Conservation (phyloP, 2,797 vertebrate genomes). For the Benthosema pterotum region DNA sequence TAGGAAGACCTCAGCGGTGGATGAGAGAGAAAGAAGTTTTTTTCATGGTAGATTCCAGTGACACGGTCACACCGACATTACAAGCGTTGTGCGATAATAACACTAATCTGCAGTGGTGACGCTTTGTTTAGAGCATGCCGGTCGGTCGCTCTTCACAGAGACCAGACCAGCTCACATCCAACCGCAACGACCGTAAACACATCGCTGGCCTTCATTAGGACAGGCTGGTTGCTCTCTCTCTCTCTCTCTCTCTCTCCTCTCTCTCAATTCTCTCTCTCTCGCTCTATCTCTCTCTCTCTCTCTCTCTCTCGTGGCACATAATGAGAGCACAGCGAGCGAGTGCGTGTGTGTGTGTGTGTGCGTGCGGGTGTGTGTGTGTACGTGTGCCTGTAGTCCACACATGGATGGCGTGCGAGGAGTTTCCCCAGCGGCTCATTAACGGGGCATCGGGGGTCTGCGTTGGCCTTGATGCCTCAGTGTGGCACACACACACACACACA, state of each 20-base stretch:
- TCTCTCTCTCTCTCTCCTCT: conserved; percentile 15
- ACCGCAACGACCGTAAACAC: conserved; percentile 64
- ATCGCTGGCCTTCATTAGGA: conserved; percentile 72
- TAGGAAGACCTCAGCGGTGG: conserved; percentile 54
- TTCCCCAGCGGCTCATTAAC: conserved; percentile 71
- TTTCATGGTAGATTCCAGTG: conserved; percentile 63
- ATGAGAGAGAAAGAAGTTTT: conserved; percentile 46
- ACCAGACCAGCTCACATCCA: conserved; percentile 63
- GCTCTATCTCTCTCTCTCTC: conserved; percentile 35
- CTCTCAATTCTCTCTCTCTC: conserved; percentile 27
- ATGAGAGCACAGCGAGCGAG: conserved; percentile 66
- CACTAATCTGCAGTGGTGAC: conserved; percentile 60
- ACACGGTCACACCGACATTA: conserved; percentile 49
- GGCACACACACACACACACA: too few relatives aligned
- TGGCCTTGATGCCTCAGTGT: conserved; percentile 66
- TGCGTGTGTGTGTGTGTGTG: conserved; percentile 4
- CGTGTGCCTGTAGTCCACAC: conserved; percentile 26
- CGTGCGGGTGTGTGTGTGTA: conserved; percentile 34
- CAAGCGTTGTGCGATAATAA: conserved; percentile 54
- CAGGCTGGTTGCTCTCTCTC: conserved; percentile 57
- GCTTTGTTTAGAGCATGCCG: conserved; percentile 63
- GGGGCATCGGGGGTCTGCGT: conserved; percentile 63
- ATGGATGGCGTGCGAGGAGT: conserved; percentile 36
- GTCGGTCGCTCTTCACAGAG: conserved; percentile 61
- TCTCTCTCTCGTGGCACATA: conserved; percentile 58